Base-by-base conservation (phyloP, 1,140 invertebrate genomes). In the Bradynema listronoti region DNA sequence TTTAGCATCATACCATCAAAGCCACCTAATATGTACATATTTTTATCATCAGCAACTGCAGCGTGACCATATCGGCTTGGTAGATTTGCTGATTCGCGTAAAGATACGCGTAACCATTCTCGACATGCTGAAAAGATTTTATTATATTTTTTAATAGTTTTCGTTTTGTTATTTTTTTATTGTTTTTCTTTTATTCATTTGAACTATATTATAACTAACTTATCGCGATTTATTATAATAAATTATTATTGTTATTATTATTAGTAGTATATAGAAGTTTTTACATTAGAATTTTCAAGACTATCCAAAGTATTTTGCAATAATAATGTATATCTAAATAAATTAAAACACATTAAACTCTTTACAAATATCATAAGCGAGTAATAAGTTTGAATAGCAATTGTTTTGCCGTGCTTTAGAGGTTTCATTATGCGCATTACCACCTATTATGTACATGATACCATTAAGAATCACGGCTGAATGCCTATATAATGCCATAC, bases 371-470 rank as follows among this genome's bases (percentile, higher is more conserved):
- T 77, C 76, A 50, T 68, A 75, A 30, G 61, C 60, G 19, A 66
- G 41, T 14, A 77, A 36, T 45, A 56, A 36, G 16, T 53, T 54
- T 2, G 72, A 73, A 47, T 71, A 78, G 55, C 75, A 78, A 46
- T 75, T 69, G 43, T 53, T 68, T 16, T 66, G 52, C 14, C 56
- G 49, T 32, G 52, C 43, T 9, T 58, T 36, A 4, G 63, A 69
- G 33, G 71, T 75, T 34, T 75, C 68, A 56, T 77, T 78, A 29
- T 75, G 68, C 22, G 50, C 63, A 24, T 78, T 78, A 30, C 74
- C 74, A 16, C 74, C 74, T 42, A 73, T 53, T 25, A 77, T 51
- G 1, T 78, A 55, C 64, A 77, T 69, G 19, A 78, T 46, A n/a
- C 62, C 74, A 51, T 77, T 73, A 5, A 77, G 24, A 34, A 78